Percentiles rank a stretch among this genome's conserved stretches.
Conservation (phyloP, 2,888 invertebrate species). For the Apamea monoglypha region DNA sequence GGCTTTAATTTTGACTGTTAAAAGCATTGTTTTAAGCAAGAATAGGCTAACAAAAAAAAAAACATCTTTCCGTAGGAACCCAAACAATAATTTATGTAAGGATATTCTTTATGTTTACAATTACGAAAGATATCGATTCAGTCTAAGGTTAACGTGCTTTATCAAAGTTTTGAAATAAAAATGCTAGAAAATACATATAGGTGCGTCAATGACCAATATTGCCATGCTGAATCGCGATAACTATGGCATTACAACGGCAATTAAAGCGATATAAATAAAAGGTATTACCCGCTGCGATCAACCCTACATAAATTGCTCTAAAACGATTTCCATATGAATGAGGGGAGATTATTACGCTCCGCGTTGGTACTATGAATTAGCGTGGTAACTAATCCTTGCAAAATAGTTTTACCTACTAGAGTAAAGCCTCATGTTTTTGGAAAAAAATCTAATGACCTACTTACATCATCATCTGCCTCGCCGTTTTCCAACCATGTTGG, state of each 20-base stretch:
- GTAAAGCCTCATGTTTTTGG: too few relatives aligned
- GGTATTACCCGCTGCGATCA: conserved; percentile 10
- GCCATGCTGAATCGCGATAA: background rate
- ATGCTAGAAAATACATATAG: background rate
- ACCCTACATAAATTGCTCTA: conserved; percentile 33
- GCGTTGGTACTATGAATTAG: background rate
- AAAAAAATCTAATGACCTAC: too few relatives aligned
- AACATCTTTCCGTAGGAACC: background rate
- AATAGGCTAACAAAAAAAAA: too few relatives aligned
- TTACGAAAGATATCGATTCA: background rate
- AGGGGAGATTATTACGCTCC: conserved; percentile 16
- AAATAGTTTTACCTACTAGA: background rate
- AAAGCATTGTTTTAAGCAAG: too few relatives aligned
- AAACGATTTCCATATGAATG: conserved; percentile 49
- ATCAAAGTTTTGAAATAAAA: background rate
- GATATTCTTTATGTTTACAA: background rate
- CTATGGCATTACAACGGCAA: background rate
- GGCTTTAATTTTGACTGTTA: too few relatives aligned
- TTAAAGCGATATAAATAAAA: background rate
- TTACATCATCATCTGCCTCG: too few relatives aligned
- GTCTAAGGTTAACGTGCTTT: background rate
- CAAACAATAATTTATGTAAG: background rate
- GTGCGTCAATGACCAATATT: background rate
- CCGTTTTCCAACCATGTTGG: too few relatives aligned
- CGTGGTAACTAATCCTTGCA: conserved; percentile 1